These are phyloP conservation scores for Leptinotarsa texana DNA, from an alignment of 1,140 invertebrate species.

Conservation along the genomic window DNA sequence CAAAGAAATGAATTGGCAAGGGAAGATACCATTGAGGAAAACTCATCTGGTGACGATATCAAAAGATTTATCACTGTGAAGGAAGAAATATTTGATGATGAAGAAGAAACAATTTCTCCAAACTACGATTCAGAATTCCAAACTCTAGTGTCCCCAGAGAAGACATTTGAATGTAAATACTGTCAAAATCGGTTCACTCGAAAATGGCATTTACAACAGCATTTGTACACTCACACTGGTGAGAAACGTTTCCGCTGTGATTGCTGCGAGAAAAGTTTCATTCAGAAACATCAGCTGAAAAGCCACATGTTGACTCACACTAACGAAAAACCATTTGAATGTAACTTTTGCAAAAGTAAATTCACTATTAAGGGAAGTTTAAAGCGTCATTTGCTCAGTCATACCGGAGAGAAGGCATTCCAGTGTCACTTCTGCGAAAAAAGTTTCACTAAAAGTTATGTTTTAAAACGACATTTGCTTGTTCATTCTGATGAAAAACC, in stretches of 20 bases:
- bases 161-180: conserved; percentile 27
- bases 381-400: conserved; percentile 27
- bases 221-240: conserved; percentile 24
- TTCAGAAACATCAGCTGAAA: conserved; percentile 26
- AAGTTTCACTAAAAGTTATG: conserved; percentile 29
- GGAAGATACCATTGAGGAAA: too few species aligned
- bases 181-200: conserved; percentile 38
- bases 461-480: neutral
- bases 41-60: too few species aligned
- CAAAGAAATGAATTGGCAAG: too few species aligned
- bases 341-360: conserved; percentile 25
- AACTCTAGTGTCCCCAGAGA: neutral
- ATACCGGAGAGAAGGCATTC: conserved; percentile 57
- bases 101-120: too few species aligned
- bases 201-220: neutral
- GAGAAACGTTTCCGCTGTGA: conserved; percentile 32
- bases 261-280: conserved; percentile 26
- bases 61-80: too few species aligned
- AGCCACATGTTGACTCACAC: conserved; percentile 25
- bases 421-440: conserved; percentile 59
- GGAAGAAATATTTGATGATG: too few species aligned
- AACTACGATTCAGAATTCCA: too few species aligned
- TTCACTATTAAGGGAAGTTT: conserved; percentile 30
- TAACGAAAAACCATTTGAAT: conserved; percentile 29
- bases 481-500: neutral